Evolutionary conservation across 2,888 invertebrate genomes (phyloP).

Genomic region (Nysson spinosus): DNA sequence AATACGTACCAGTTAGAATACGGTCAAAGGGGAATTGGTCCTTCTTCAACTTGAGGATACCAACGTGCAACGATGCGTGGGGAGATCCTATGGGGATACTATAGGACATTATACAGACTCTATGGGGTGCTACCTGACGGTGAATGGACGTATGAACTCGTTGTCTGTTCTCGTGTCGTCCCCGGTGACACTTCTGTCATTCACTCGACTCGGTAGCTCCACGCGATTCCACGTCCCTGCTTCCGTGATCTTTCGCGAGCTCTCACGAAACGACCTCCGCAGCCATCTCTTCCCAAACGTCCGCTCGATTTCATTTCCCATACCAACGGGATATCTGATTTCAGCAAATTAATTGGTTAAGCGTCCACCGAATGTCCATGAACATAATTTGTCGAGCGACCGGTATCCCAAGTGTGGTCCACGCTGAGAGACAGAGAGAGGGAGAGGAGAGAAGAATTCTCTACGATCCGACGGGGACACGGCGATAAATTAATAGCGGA

Average conservation of each 20-base stretch:
- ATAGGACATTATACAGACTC: no score
- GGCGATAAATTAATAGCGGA: conserved; percentile 59
- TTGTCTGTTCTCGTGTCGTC: conserved; percentile 46
- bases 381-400: conserved; percentile 50
- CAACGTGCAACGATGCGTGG: conserved; percentile 34
- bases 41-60: conserved; percentile 42
- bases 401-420: conserved; percentile 53
- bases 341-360: conserved; percentile 53
- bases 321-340: conserved; percentile 39
- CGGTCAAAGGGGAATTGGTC: conserved; percentile 50
- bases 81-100: no score
- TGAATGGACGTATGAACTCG: conserved; percentile 58
- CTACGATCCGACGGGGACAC: conserved; percentile 40
- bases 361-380: conserved; percentile 24
- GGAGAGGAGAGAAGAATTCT: no score
- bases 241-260: conserved; percentile 20
- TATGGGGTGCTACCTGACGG: conserved; percentile 40
- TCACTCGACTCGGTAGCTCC: conserved; percentile 22
- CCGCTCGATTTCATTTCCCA: conserved; percentile 3
- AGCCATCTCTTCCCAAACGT: conserved; percentile 38
- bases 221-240: not conserved
- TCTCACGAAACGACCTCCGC: no score
- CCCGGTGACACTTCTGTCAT: conserved; percentile 39
- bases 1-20: conserved; percentile 65
- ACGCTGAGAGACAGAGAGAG: no score